These are phyloP conservation scores for Blera fallax DNA, from an alignment of 2,888 invertebrate species.

Conservation along the genomic window DNA sequence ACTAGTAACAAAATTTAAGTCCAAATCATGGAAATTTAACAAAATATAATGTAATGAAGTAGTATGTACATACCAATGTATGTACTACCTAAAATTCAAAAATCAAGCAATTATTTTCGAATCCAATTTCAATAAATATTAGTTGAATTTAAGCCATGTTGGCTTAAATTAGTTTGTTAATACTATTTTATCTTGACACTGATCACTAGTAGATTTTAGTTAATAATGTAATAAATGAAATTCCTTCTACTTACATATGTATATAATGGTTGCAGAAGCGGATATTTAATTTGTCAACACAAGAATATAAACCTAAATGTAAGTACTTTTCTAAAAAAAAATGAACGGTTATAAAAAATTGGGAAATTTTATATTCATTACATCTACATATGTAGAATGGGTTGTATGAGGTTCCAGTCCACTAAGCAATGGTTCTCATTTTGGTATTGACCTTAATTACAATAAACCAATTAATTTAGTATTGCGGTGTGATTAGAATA, in stretches of 20 bases:
- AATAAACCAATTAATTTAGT: too few relatives aligned
- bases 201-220: constrained; percentile 58
- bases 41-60: constrained; percentile 12
- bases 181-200: constrained; percentile 35
- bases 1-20: constrained; percentile 29
- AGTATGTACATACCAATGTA: too few relatives aligned
- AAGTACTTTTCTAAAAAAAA: not conserved
- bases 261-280: not conserved
- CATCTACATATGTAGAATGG: too few relatives aligned
- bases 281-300: not conserved
- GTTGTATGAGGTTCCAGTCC: too few relatives aligned
- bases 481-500: too few relatives aligned
- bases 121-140: constrained; percentile 30
- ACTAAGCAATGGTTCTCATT: too few relatives aligned
- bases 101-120: constrained; percentile 13
- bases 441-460: too few relatives aligned
- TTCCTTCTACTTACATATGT: constrained; percentile 21
- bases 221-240: constrained; percentile 53
- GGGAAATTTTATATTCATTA: too few relatives aligned
- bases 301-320: not conserved
- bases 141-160: constrained; percentile 31
- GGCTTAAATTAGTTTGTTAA: constrained; percentile 36
- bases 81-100: constrained; percentile 15
- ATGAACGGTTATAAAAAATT: too few relatives aligned
- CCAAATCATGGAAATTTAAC: constrained; percentile 33